phyloP scores from a whole-genome alignment of 2,888 invertebrate genomes.

The Polyploca ridens region DNA sequence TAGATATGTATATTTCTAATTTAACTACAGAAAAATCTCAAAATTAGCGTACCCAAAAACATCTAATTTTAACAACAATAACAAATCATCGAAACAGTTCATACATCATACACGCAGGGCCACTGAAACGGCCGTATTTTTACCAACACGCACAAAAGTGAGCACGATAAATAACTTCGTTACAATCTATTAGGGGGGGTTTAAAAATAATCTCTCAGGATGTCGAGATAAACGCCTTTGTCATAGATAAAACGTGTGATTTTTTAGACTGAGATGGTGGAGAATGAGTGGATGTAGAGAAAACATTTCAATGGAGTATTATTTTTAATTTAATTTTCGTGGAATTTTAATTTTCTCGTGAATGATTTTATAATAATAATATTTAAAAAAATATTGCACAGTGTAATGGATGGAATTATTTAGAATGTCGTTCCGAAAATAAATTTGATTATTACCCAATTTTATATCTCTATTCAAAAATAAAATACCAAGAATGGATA shows the following conservation, averaged over 20 bases:
- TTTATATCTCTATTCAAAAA: too few relatives aligned
- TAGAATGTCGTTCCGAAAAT: too few relatives aligned
- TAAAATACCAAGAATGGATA: too few relatives aligned
- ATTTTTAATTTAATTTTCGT: too few relatives aligned
- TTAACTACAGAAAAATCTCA: too few relatives aligned
- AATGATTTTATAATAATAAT: too few relatives aligned
- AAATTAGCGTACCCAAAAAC: not conserved
- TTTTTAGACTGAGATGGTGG: constrained; percentile 15
- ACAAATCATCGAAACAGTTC: constrained; percentile 2
- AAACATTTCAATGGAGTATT: too few relatives aligned
- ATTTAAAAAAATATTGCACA: too few relatives aligned
- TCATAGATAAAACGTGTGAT: constrained; percentile 28
- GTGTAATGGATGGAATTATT: too few relatives aligned
- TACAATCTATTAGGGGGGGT: constrained; percentile 49
- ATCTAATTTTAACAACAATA: not conserved
- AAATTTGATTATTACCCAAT: too few relatives aligned
- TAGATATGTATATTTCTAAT: too few relatives aligned
- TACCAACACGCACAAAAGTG: constrained; percentile 1
- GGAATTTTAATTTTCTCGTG: too few relatives aligned
- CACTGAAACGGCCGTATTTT: not conserved
- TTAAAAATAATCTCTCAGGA: constrained; percentile 46
- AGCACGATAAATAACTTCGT: constrained; percentile 43
- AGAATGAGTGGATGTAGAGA: not conserved
- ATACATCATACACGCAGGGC: not conserved
- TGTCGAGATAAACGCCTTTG: constrained; percentile 31